Percentiles rank a stretch among this genome's conserved stretches.
Conservation (phyloP, 1,140 invertebrate genomes). For the Atta colombica region DNA sequence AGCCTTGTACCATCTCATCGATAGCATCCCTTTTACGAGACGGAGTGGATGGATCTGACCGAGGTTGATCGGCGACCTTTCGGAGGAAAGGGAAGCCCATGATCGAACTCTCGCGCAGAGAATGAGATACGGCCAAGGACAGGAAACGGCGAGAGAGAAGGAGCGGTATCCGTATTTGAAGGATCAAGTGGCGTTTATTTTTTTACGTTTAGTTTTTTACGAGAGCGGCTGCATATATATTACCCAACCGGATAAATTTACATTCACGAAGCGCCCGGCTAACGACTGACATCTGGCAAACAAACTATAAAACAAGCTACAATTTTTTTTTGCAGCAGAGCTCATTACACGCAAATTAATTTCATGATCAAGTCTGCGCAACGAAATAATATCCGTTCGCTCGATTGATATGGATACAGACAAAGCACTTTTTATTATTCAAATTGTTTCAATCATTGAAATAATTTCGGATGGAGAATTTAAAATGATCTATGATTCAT, state of each 20-base stretch:
- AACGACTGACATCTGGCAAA: slow-evolving; percentile 32
- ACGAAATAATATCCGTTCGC: not conserved
- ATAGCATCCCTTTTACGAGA: slow-evolving; percentile 33
- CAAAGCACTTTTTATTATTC: not conserved
- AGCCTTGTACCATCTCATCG: slow-evolving; percentile 27
- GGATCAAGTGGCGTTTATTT: not conserved
- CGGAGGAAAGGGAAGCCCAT: slow-evolving; percentile 34
- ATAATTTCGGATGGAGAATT: not conserved
- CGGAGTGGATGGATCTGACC: slow-evolving; percentile 26
- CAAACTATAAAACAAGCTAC: slow-evolving; percentile 30
- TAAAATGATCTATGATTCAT: not conserved
- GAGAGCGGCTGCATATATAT: not conserved
- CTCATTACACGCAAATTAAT: slow-evolving; percentile 35
- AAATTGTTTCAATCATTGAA: not conserved
- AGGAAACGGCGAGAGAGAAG: slow-evolving; percentile 18
- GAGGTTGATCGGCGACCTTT: slow-evolving; percentile 51
- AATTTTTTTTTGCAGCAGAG: not conserved
- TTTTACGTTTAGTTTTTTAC: slow-evolving; percentile 16
- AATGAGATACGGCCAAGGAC: slow-evolving; percentile 46
- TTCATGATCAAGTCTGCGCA: not conserved
- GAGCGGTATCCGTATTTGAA: slow-evolving; percentile 37
- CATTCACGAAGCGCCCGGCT: slow-evolving; percentile 34
- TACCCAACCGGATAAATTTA: slow-evolving; percentile 41
- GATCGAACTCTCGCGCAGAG: slow-evolving; percentile 18
- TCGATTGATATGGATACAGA: not conserved